Percentiles rank a stretch among this genome's conserved stretches.
These are phyloP conservation scores for Epinephelus awoara DNA, from an alignment of 2,797 vertebrate species.

Conservation along the genomic window DNA sequence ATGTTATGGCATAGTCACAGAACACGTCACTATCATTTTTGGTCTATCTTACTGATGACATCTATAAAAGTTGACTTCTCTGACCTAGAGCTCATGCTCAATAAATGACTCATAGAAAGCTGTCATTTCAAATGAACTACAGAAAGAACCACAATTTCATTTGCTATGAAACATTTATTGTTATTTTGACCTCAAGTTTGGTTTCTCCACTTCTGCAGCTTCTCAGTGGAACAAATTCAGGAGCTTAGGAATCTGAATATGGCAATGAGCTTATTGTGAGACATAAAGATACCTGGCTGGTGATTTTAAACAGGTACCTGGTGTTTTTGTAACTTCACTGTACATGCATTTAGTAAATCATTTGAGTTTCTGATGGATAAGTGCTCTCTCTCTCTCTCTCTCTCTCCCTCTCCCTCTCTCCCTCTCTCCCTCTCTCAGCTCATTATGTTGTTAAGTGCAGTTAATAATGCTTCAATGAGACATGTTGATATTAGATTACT, in stretches of 20 bases:
- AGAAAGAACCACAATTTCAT: neutral
- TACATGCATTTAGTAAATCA: neutral
- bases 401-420: neutral
- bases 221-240: neutral
- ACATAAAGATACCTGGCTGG: neutral
- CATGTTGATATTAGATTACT: neutral
- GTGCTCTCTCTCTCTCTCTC: neutral
- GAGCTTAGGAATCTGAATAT: neutral
- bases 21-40: neutral
- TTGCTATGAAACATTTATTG: neutral
- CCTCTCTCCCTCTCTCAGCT: neutral
- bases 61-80: neutral
- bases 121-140: neutral
- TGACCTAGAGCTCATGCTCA: neutral
- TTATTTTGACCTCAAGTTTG: neutral
- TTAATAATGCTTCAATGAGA: neutral
- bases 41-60: neutral
- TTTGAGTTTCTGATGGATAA: neutral
- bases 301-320: neutral
- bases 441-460: neutral
- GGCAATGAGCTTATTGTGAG: neutral
- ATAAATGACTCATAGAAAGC: neutral
- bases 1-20: conserved; percentile 12
- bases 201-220: neutral
- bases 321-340: neutral